Base-by-base conservation (phyloP, 2,797 vertebrate species). In the Taeniopygia guttata region DNA sequence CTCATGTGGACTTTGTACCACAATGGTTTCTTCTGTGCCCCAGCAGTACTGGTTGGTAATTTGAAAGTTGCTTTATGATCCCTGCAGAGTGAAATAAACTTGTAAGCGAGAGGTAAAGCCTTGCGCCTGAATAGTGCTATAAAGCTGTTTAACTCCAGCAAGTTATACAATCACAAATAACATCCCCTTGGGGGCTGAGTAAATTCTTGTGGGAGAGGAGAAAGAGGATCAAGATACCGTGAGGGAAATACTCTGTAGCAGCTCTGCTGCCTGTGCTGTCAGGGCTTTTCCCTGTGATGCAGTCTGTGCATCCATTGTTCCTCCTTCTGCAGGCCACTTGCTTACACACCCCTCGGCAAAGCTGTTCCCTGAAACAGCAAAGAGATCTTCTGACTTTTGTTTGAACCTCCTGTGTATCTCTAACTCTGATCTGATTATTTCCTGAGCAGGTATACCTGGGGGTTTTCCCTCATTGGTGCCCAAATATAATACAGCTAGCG, bases 11-110 rank as follows among this genome's bases (percentile, higher is more conserved):
- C 92, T 91, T 91, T 76, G 66, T 66, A 80, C 59, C 46, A 48
- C 90, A 87, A 55, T n/a, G 84, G 84, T 56, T 93, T 91, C 58
- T 68, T 74, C 67, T 92, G 67, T 77, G 72, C 51, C 74, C 52
- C 77, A 76, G 70, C 72, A 90, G 55, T 38, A 60, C 48, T 56
- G 63, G 43, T 63, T 95, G 84, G 75, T 87, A 85, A 94, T 94
- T 92, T 81, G 78, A 76, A 93, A 93, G 87, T 85, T 94, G 60
- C 90, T 96, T 95, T 95, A 95, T 70, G 94, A 92, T 87, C 95
- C 93, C 84, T 82, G 80, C 72, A 95, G 72, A 95, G 81, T 23
- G 84, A 96, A 91, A 95, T 93, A 95, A 96, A 95, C 84, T 89
- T 82, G 20, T 76, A 90, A 92, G 89, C 87, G 82, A 94, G 83